Percentiles rank a stretch among this genome's conserved stretches.
Evolutionary conservation across 2,113 vertebrate species (phyloP).

Genomic region (Notothenia rossii): DNA sequence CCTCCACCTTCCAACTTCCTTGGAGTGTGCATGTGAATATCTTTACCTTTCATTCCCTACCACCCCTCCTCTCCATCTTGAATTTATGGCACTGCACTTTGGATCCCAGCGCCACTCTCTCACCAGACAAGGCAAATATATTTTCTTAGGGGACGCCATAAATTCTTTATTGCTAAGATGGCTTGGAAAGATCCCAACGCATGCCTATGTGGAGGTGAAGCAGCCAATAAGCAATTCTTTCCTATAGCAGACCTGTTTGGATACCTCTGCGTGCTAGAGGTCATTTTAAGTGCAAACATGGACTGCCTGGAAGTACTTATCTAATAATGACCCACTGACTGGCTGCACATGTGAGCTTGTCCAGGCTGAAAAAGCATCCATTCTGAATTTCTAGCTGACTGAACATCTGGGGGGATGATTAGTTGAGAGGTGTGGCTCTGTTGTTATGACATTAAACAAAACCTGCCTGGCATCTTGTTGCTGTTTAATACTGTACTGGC

Average conservation of each 20-base stretch:
- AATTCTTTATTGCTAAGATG: slow-evolving; percentile 54
- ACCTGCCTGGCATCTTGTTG: background rate
- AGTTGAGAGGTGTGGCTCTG: slow-evolving; percentile 44
- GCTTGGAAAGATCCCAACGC: slow-evolving; percentile 25
- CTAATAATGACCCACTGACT: slow-evolving; percentile 58
- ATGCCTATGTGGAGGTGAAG: slow-evolving; percentile 32
- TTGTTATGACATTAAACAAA: slow-evolving; percentile 45
- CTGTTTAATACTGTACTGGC: background rate
- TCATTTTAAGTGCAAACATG: slow-evolving; percentile 59
- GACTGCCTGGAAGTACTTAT: slow-evolving; percentile 71
- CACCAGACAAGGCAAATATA: slow-evolving; percentile 39
- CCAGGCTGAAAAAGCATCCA: slow-evolving; percentile 52
- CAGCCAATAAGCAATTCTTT: slow-evolving; percentile 16
- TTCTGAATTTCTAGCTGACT: slow-evolving; percentile 32
- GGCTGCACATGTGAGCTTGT: slow-evolving; percentile 60
- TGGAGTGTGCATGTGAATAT: slow-evolving; percentile 49
- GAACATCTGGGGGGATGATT: slow-evolving; percentile 63
- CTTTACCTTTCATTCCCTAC: slow-evolving; percentile 35
- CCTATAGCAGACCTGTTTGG: slow-evolving; percentile 3
- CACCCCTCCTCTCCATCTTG: background rate
- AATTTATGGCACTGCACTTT: slow-evolving; percentile 24
- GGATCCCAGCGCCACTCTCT: slow-evolving; percentile 21
- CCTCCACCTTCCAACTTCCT: slow-evolving; percentile 22
- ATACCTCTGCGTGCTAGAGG: slow-evolving; percentile 34
- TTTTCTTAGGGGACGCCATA: slow-evolving; percentile 35